These are phyloP conservation scores for Anseranas semipalmata DNA, from an alignment of 2,113 vertebrate genomes.

Conservation along the genomic window DNA sequence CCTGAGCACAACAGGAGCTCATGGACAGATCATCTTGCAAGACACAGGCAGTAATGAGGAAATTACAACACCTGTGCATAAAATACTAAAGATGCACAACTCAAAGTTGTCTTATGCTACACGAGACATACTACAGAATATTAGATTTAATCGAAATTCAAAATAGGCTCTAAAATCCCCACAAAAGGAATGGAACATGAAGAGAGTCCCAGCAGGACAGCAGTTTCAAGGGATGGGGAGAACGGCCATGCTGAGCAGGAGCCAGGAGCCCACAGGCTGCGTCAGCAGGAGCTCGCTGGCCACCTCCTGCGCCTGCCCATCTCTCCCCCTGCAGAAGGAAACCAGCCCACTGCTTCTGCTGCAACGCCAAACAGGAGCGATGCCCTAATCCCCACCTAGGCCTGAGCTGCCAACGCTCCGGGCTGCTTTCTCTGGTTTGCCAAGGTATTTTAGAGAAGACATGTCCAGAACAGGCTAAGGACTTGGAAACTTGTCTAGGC, in stretches of 20 bases:
- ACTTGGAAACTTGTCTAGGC: not conserved
- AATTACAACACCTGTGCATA: not conserved
- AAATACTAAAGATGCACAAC: not conserved
- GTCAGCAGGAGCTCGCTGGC: not conserved
- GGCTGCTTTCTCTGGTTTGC: not conserved
- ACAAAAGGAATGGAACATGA: not conserved
- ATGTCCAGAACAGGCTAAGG: not conserved
- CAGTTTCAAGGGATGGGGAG: not conserved
- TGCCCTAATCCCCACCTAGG: not conserved
- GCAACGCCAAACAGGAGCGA: not conserved
- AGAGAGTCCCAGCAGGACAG: not conserved
- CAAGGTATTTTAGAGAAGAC: not conserved
- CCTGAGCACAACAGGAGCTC: not conserved
- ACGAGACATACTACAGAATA: not conserved
- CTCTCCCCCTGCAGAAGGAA: not conserved
- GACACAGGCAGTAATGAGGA: not conserved
- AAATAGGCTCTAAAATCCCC: not conserved
- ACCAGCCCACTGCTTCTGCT: not conserved
- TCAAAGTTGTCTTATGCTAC: not conserved
- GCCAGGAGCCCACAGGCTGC: not conserved
- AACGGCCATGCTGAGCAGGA: accelerated
- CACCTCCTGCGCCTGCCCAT: not conserved
- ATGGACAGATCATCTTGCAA: not conserved
- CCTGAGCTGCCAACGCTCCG: not conserved
- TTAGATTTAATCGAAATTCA: not conserved